Conservation (phyloP, 2,888 invertebrate species). For the Alsophila aescularia region DNA sequence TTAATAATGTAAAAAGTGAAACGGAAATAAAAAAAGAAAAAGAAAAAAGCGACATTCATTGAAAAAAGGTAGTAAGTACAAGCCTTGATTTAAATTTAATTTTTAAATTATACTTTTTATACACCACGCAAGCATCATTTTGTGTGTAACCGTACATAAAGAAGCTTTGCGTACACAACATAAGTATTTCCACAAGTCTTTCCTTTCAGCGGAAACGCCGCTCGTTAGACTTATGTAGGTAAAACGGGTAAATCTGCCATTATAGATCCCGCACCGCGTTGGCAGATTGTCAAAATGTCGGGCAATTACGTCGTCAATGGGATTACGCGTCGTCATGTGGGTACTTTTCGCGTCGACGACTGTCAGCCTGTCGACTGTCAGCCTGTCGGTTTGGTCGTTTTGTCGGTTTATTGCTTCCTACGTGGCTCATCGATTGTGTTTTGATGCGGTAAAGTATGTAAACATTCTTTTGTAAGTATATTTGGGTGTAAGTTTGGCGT, state of each 20-base stretch:
- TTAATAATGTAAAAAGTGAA: no score
- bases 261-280: constrained; percentile 46
- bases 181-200: constrained; percentile 1
- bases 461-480: neutral
- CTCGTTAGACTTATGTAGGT: constrained; percentile 19
- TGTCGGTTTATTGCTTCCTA: constrained; percentile 30
- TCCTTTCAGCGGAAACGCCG: constrained; percentile 12
- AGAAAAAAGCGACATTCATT: no score
- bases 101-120: no score
- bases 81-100: no score
- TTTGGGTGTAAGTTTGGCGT: no score
- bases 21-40: no score
- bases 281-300: constrained; percentile 66
- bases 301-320: constrained; percentile 66
- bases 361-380: constrained; percentile 38
- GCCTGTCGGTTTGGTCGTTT: constrained; percentile 37
- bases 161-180: neutral
- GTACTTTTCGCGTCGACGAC: constrained; percentile 13
- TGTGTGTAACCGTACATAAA: neutral
- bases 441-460: neutral
- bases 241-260: constrained; percentile 43
- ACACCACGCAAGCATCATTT: no score
- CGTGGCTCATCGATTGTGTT: constrained; percentile 10
- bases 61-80: no score
- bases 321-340: constrained; percentile 47